These are phyloP conservation scores for Diploptera punctata DNA, from an alignment of 2,888 invertebrate species.

Conservation along the genomic window DNA sequence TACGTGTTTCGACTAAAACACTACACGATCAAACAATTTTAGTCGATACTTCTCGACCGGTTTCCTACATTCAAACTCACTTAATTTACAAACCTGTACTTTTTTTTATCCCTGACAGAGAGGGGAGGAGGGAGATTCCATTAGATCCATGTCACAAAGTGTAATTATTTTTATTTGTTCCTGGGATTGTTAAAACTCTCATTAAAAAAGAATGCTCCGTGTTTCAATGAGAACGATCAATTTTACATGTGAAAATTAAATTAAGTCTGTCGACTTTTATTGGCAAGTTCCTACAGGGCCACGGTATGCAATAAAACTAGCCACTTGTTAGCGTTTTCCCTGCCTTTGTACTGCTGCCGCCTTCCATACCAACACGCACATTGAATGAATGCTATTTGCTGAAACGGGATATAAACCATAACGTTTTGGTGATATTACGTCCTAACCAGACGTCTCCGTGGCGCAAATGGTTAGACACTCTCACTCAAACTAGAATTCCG, in stretches of 20 bases:
- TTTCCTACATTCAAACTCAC: not conserved
- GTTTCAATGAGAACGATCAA: not conserved
- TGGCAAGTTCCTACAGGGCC: not conserved
- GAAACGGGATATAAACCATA: too few species aligned
- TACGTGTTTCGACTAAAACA: too few species aligned
- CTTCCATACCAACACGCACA: too few species aligned
- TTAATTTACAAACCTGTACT: not conserved
- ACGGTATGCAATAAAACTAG: not conserved
- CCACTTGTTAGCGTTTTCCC: too few species aligned
- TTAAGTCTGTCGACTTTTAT: not conserved
- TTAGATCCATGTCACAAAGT: not conserved
- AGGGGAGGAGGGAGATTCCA: too few species aligned
- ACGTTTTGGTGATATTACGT: too few species aligned
- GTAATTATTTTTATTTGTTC: not conserved
- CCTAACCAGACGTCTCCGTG: too few species aligned
- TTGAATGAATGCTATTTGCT: too few species aligned
- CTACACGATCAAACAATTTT: not conserved
- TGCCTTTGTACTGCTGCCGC: too few species aligned
- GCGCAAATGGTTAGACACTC: too few species aligned
- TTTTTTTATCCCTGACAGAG: not conserved
- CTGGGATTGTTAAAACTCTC: not conserved
- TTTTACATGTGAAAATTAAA: not conserved
- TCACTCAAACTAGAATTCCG: too few species aligned
- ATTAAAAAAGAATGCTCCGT: not conserved
- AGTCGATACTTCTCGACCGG: too few species aligned